Percentiles rank a stretch among this genome's conserved stretches.
These are phyloP conservation scores for Nipponacmea schrenckii DNA, from an alignment of 2,888 invertebrate genomes.

Conservation along the genomic window DNA sequence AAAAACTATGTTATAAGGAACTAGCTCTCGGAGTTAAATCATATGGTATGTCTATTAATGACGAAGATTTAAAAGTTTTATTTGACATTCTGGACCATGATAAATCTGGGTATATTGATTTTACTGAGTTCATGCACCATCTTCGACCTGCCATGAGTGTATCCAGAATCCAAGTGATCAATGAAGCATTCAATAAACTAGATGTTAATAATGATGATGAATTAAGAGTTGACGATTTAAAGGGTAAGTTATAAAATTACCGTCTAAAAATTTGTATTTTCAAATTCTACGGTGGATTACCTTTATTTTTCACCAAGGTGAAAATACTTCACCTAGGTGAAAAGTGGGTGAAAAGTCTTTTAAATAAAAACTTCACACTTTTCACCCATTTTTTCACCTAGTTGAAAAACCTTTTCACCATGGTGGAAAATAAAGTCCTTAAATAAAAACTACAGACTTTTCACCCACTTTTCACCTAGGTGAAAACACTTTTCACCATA, in stretches of 20 bases:
- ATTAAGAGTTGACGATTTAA: slow-evolving; percentile 57
- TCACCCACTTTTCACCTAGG: too few species aligned
- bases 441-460: too few species aligned
- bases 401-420: too few species aligned
- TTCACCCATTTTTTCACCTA: too few species aligned
- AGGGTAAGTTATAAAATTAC: slow-evolving; percentile 52
- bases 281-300: too few species aligned
- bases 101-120: slow-evolving; percentile 53
- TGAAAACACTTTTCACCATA: too few species aligned
- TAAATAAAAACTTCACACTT: too few species aligned
- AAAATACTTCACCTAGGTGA: too few species aligned
- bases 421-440: too few species aligned
- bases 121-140: slow-evolving; percentile 56
- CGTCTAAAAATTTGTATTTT: too few species aligned
- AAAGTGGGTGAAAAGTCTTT: too few species aligned
- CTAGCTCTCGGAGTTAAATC: slow-evolving; percentile 48
- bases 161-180: slow-evolving; percentile 47
- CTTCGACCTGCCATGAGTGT: slow-evolving; percentile 53
- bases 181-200: slow-evolving; percentile 58
- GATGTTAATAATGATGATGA: slow-evolving; percentile 57
- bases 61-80: slow-evolving; percentile 45
- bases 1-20: slow-evolving; percentile 53
- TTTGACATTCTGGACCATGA: slow-evolving; percentile 57
- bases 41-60: slow-evolving; percentile 44
- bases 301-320: too few species aligned